Conservation (phyloP, 2,113 vertebrate species). For the Heloderma charlesbogerti region DNA sequence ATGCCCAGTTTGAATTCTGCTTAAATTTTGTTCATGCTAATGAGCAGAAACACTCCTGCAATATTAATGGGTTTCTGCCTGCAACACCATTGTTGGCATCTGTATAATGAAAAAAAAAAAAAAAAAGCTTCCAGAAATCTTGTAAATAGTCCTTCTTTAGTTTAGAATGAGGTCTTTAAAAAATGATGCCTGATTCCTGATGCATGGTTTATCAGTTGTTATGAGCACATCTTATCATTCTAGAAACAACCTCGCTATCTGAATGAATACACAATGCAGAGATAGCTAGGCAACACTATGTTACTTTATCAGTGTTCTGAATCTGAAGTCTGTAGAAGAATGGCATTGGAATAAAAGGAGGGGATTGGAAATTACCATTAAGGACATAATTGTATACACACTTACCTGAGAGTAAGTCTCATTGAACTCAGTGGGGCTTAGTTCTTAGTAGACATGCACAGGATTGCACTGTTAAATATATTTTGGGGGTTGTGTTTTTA, state of each 20-base stretch:
- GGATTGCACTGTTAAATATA: not conserved
- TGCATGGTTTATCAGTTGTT: not conserved
- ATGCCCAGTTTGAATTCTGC: not conserved
- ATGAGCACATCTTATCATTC: not conserved
- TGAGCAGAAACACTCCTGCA: not conserved
- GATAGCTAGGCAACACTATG: too few species aligned
- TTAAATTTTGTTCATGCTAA: not conserved
- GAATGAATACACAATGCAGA: not conserved
- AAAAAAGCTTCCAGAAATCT: not conserved
- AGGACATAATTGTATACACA: too few species aligned
- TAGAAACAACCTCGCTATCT: not conserved
- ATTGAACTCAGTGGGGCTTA: too few species aligned
- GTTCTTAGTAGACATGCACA: too few species aligned
- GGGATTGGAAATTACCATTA: not conserved
- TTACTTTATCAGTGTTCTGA: not conserved
- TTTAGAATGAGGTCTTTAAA: not conserved
- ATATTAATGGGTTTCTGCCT: not conserved
- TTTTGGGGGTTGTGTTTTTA: not conserved
- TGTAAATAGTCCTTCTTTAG: not conserved
- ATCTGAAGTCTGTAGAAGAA: not conserved
- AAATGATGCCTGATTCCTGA: not conserved
- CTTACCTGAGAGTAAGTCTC: too few species aligned
- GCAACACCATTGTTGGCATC: not conserved
- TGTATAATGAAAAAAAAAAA: not conserved
- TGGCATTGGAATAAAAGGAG: not conserved